Evolutionary conservation across 2,113 vertebrate species (phyloP).

Genomic region (Cebus imitator): DNA sequence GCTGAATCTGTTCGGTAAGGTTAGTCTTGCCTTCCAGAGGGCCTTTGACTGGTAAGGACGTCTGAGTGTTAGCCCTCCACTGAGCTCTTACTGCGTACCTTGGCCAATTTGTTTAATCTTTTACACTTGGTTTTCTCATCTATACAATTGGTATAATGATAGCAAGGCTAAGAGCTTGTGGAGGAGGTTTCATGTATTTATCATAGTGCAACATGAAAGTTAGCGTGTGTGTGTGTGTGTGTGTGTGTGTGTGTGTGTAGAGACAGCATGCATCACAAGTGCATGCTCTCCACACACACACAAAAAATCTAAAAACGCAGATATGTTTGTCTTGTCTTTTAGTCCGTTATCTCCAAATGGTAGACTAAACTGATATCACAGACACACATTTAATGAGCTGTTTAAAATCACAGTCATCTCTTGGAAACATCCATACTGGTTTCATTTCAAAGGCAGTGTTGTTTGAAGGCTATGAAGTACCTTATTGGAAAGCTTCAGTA

Average conservation of each 20-base stretch:
- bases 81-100: neutral
- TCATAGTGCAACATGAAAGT: neutral
- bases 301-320: neutral
- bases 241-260: no score
- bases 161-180: neutral
- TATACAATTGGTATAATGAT: neutral
- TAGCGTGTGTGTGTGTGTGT: neutral
- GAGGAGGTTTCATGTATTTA: neutral
- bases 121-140: neutral
- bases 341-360: neutral
- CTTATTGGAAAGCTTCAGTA: constrained; percentile 13
- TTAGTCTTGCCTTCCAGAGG: neutral
- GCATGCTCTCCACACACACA: neutral
- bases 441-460: constrained; percentile 1
- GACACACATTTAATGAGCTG: neutral
- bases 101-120: neutral
- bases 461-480: neutral
- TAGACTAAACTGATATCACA: neutral
- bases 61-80: neutral
- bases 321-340: neutral
- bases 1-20: neutral
- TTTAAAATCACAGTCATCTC: neutral
- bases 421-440: neutral
- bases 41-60: neutral
- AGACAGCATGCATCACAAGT: neutral